Percentiles rank a stretch among this genome's conserved stretches.
phyloP scores from a whole-genome alignment of 1,140 invertebrate species.

The Platyscapa corneri region DNA sequence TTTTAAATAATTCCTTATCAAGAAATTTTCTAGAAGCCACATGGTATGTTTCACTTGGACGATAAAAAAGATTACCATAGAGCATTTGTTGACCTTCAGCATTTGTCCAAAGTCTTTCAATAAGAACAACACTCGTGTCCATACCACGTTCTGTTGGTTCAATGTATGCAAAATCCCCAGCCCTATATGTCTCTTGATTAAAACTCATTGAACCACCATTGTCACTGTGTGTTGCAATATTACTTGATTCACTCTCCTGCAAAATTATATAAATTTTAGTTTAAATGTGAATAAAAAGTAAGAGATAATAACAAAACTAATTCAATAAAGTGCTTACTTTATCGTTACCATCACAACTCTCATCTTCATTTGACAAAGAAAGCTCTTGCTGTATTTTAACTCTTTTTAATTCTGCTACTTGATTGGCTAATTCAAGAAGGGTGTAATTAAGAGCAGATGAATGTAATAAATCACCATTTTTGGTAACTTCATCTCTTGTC shows the following conservation, averaged over 20 bases:
- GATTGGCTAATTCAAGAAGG: constrained; percentile 81
- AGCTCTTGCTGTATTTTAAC: constrained; percentile 86
- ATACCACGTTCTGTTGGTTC: constrained; percentile 85
- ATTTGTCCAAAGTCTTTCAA: constrained; percentile 91
- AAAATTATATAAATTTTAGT: constrained; percentile 22
- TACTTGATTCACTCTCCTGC: constrained; percentile 63
- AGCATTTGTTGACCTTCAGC: constrained; percentile 89
- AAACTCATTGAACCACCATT: constrained; percentile 77
- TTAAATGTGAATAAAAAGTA: constrained; percentile 22
- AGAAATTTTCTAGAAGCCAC: constrained; percentile 95
- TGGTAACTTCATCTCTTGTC: constrained; percentile 83
- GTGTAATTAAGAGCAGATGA: constrained; percentile 92
- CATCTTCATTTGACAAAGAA: constrained; percentile 81
- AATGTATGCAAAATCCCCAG: constrained; percentile 94
- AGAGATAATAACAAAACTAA: constrained; percentile 9
- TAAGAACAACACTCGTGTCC: constrained; percentile 90
- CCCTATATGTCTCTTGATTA: constrained; percentile 83
- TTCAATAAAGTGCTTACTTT: constrained; percentile 58
- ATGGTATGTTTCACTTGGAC: constrained; percentile 96
- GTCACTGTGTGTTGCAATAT: constrained; percentile 60
- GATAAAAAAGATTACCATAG: constrained; percentile 83
- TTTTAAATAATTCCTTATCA: constrained; percentile 97
- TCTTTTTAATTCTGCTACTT: constrained; percentile 84
- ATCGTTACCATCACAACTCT: constrained; percentile 77
- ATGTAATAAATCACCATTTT: constrained; percentile 85